Percentiles rank a stretch among this genome's conserved stretches.
Conservation (phyloP, 2,797 vertebrate genomes). For the Trematocara caparti region DNA sequence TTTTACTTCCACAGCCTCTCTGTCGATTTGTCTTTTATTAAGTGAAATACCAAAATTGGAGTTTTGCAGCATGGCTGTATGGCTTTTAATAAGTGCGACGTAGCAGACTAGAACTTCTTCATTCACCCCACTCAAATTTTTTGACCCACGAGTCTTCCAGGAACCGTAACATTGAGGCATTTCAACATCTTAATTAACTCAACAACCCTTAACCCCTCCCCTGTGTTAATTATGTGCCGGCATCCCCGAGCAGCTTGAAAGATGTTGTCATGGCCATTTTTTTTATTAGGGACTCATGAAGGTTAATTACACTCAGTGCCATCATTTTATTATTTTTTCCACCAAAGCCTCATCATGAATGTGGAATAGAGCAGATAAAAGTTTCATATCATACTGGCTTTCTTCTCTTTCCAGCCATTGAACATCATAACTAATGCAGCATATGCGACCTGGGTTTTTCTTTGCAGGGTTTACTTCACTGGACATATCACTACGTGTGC, state of each 20-base stretch:
- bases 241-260: constrained; percentile 4
- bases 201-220: constrained; percentile 42
- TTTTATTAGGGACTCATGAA: constrained; percentile 24
- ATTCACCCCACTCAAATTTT: background rate
- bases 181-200: constrained; percentile 66
- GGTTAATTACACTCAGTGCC: constrained; percentile 58
- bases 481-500: background rate
- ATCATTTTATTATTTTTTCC: constrained; percentile 5
- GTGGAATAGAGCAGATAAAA: constrained; percentile 22
- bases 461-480: background rate
- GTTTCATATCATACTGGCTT: background rate
- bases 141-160: constrained; percentile 1
- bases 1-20: background rate
- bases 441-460: background rate
- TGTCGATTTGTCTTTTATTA: background rate
- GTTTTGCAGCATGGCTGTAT: background rate
- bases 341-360: background rate
- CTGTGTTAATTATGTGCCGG: constrained; percentile 46
- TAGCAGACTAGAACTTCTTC: background rate
- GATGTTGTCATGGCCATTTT: background rate
- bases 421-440: constrained; percentile 28
- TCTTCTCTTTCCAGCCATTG: constrained; percentile 1
- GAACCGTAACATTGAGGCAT: constrained; percentile 7
- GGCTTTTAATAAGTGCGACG: background rate
- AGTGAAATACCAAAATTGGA: background rate